phyloP scores from a whole-genome alignment of 1,140 invertebrate species.

The Bombus affinis region DNA sequence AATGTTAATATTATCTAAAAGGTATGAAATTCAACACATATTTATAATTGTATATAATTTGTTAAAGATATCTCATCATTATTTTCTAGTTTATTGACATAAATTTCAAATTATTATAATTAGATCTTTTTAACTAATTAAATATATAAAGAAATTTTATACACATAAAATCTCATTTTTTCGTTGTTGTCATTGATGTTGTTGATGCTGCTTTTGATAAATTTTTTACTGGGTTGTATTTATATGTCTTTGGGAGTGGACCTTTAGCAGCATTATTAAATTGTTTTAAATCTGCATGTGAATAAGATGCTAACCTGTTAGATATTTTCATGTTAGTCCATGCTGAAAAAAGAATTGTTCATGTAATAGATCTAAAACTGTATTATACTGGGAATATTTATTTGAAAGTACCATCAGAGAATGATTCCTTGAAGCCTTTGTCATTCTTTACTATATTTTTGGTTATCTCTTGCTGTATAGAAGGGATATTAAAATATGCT shows the following conservation, averaged over 20 bases:
- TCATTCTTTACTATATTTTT: neutral
- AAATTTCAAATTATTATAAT: neutral
- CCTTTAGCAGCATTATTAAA: conserved; percentile 93
- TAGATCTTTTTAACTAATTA: neutral
- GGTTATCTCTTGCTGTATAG: conserved; percentile 70
- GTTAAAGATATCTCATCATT: neutral
- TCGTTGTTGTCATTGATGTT: neutral
- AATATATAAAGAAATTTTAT: neutral
- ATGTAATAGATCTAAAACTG: conserved; percentile 21
- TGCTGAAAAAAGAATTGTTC: conserved; percentile 81
- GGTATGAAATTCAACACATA: no score
- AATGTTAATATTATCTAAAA: conserved; percentile 5
- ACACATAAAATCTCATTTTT: conserved; percentile 11
- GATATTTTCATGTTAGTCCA: conserved; percentile 93
- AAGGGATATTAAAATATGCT: conserved; percentile 90
- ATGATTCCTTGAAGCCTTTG: neutral
- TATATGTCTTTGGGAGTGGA: conserved; percentile 93
- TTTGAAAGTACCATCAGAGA: neutral
- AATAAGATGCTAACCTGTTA: conserved; percentile 89
- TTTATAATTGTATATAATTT: neutral
- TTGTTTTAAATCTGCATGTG: conserved; percentile 88
- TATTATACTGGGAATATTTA: neutral
- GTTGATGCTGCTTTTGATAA: conserved; percentile 81
- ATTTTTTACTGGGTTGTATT: conserved; percentile 87
- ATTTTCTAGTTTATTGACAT: conserved; percentile 22